phyloP scores from a whole-genome alignment of 2,888 invertebrate species.

The Conops quadrifasciatus region DNA sequence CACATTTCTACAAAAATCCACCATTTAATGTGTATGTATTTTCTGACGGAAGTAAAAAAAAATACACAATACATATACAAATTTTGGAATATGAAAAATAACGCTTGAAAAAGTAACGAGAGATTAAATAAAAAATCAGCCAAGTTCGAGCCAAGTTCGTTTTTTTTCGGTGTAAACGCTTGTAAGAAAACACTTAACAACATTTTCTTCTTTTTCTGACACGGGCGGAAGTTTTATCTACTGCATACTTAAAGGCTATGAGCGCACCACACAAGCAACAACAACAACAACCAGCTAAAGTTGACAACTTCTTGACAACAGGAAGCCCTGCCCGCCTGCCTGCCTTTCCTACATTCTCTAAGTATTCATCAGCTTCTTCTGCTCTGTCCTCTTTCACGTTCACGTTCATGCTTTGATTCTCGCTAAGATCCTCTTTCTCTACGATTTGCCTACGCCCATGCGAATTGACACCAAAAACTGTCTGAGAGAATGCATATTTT shows the following conservation, averaged over 20 bases:
- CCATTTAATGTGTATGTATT: no score
- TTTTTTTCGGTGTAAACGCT: no score
- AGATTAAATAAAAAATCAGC: no score
- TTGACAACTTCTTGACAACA: neutral
- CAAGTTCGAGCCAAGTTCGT: no score
- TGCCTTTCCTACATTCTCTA: neutral
- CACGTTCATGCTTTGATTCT: neutral
- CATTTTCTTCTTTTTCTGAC: neutral
- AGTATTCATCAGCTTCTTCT: neutral
- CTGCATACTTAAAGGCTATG: neutral
- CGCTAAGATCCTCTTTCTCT: neutral
- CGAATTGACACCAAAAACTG: no score
- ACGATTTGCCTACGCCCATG: neutral
- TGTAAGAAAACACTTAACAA: no score
- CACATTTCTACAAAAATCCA: no score
- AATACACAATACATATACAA: no score
- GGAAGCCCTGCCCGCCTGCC: neutral
- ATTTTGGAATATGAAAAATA: no score
- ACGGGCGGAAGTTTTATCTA: conserved; percentile 10
- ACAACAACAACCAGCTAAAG: neutral
- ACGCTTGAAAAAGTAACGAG: no score
- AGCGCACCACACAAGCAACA: neutral
- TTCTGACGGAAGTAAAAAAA: no score
- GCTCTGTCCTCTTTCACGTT: neutral
- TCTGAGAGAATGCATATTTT: no score